Evolutionary conservation across 2,888 invertebrate genomes (phyloP), one percentile per base, ranked within the genome.

Genomic region (Venustoraphidia nigricollis): DNA sequence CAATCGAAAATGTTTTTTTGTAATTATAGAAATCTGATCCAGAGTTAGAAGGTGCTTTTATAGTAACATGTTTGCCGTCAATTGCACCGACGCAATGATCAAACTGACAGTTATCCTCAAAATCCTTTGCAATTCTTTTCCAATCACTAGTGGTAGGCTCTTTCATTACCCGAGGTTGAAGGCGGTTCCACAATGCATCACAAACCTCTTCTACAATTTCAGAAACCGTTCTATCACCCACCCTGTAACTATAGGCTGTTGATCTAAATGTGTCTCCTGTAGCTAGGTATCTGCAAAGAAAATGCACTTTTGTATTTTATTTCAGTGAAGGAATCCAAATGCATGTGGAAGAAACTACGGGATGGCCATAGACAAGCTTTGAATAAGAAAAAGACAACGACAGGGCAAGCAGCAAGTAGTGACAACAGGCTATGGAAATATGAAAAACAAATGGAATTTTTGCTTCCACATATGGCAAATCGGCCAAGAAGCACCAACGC

Each of bases 21-120:
- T 53, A 58, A 52, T 56, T 56, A 51, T 55, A 58, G 52, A 51
- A 57, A 36, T 17, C 17, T 2, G 17, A 17, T 17, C 17, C 17
- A 17, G 17, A 51, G 42, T 53, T 52, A 10, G 50, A 41, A 17
- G 58, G 55, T 10, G 53, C 51, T 45, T 52, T 36, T 41, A 58
- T 57, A 34, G 41, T 41, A 27, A 58, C 47, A 47, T 59, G 58
- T 50, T 58, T 58, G 13, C 56, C 57, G 49, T 56, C 54, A 17
- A 57, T 34, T 9, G 51, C 55, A 10, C 53, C 53, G 8, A 54
- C 9, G 36, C 53, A 55, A 46, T 56, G 48, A 36, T 54, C 55
- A 46, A 56, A 56, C 47, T 55, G 52, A 54, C 54, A 57, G 34
- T 47, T 45, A 10, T 45, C 40, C 49, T 50, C 37, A 51, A 49